These are phyloP conservation scores for Sebastes cheni DNA, from an alignment of 2,797 vertebrate genomes.

Conservation along the genomic window DNA sequence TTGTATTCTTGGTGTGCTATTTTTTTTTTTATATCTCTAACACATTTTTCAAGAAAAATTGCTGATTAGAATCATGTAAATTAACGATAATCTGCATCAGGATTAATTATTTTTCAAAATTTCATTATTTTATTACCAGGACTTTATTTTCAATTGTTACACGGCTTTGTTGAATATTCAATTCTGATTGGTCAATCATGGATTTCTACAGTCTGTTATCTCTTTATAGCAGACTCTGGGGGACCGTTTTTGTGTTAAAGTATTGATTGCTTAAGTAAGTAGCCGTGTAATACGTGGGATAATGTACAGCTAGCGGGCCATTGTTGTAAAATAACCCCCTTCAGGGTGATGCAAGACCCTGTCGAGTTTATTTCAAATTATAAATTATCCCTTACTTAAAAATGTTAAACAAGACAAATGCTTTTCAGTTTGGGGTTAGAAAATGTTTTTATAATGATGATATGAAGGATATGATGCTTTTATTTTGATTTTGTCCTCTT, in stretches of 20 bases:
- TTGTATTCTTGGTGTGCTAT: not conserved
- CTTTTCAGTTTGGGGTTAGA: not conserved
- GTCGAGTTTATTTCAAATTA: too few species aligned
- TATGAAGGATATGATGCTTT: not conserved
- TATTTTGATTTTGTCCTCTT: not conserved
- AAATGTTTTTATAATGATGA: not conserved
- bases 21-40: not conserved
- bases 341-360: not conserved
- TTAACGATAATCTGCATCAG: not conserved
- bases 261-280: too few species aligned
- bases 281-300: too few species aligned
- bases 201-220: fast-evolving
- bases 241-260: too few species aligned
- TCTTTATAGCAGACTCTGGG: too few species aligned
- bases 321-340: too few species aligned
- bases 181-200: too few species aligned
- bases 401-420: not conserved
- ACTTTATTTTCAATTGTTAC: not conserved
- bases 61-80: not conserved
- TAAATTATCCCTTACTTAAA: not conserved
- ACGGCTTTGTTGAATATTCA: too few species aligned
- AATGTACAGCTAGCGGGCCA: too few species aligned
- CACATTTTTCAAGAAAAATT: not conserved
- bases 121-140: not conserved
- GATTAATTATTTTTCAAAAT: not conserved